Evolutionary conservation across 2,113 vertebrate species (phyloP).

Genomic region (Peromyscus polionotus): DNA sequence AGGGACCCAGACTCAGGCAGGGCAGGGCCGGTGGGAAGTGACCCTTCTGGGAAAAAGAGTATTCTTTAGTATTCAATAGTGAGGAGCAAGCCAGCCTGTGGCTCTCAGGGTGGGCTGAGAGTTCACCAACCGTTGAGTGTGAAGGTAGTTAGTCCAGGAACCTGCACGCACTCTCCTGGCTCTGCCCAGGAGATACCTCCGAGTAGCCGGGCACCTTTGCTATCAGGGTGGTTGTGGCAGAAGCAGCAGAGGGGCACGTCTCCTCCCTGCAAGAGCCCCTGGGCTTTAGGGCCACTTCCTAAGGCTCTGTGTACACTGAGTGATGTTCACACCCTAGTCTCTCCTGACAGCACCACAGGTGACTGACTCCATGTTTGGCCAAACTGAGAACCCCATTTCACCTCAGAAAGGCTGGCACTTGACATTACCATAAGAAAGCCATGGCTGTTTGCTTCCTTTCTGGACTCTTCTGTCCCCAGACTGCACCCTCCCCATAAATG

Average conservation of each 20-base stretch:
- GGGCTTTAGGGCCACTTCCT: background rate
- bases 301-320: background rate
- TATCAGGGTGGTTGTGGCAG: background rate
- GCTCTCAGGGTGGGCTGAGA: background rate
- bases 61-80: background rate
- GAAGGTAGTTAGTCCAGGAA: background rate
- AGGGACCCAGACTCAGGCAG: background rate
- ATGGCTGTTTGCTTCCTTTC: background rate
- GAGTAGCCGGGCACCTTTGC: background rate
- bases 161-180: background rate
- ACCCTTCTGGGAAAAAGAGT: background rate
- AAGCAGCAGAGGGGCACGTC: background rate
- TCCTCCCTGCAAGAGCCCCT: background rate
- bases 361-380: background rate
- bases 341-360: background rate
- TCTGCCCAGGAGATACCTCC: background rate
- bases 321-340: accelerated
- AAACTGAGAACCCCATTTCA: background rate
- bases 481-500: constrained; percentile 24
- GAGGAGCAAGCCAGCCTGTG: background rate
- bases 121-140: background rate
- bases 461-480: constrained; percentile 22
- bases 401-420: background rate
- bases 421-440: background rate
- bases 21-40: background rate